These are phyloP conservation scores for Speoplatyrhinus poulsoni DNA, from an alignment of 2,113 vertebrate species.

Conservation along the genomic window DNA sequence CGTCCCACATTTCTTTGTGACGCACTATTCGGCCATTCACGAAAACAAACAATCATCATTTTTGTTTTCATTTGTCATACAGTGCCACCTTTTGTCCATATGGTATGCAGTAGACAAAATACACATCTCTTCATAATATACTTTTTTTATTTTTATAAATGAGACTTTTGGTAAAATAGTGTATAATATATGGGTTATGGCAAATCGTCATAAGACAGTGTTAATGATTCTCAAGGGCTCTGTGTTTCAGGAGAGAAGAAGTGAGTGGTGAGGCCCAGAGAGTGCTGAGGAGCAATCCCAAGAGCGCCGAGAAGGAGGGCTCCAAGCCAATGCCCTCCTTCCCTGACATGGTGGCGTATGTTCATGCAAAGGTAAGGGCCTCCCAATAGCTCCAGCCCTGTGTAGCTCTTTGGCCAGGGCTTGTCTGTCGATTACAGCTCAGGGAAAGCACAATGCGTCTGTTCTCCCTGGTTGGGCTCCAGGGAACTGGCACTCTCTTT, in stretches of 20 bases:
- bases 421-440: neutral
- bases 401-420: neutral
- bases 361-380: constrained; percentile 90
- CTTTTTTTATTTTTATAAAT: no score
- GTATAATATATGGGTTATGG: no score
- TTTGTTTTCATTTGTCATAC: no score
- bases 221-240: neutral
- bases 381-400: neutral
- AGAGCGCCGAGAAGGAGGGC: constrained; percentile 83
- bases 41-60: no score
- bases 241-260: constrained; percentile 85
- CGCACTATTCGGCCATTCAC: no score
- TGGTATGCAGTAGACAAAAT: no score
- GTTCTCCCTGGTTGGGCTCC: neutral
- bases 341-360: constrained; percentile 94
- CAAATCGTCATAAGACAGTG: no score
- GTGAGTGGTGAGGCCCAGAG: constrained; percentile 90
- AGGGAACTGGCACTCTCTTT: no score
- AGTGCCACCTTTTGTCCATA: no score
- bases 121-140: no score
- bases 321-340: constrained; percentile 90
- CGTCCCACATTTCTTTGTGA: no score
- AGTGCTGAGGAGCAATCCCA: constrained; percentile 83
- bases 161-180: no score
- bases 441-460: neutral